phyloP scores from a whole-genome alignment of 2,888 invertebrate species.

The Galerucella nymphaeae region DNA sequence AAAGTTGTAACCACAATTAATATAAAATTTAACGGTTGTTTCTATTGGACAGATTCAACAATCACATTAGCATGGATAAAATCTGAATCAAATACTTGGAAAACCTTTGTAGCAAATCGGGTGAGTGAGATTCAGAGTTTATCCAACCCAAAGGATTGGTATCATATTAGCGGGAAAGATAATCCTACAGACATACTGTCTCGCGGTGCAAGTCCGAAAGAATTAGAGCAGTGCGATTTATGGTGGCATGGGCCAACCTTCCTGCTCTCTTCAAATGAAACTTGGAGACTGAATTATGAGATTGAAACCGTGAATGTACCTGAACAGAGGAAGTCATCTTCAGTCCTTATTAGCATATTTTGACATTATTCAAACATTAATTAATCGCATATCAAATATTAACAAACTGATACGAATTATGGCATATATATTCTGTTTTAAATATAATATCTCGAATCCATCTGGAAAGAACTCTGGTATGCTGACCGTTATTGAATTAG shows the following conservation, averaged over 20 bases:
- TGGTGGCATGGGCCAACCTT: neutral
- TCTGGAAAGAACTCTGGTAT: no score
- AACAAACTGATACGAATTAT: no score
- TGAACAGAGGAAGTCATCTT: no score
- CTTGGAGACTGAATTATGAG: no score
- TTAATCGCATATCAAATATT: no score
- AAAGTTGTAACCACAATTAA: neutral
- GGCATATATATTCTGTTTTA: no score
- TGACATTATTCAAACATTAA: no score
- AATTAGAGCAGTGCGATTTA: neutral
- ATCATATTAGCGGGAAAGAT: neutral
- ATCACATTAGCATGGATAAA: constrained; percentile 39
- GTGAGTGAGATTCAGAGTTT: neutral
- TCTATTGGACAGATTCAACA: constrained; percentile 17
- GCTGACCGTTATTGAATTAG: no score
- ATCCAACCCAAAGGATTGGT: neutral
- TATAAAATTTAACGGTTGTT: constrained; percentile 7
- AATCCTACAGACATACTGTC: neutral
- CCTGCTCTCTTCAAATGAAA: neutral
- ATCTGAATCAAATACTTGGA: constrained; percentile 29
- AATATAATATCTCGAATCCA: no score
- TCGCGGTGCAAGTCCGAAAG: neutral
- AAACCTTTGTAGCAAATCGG: neutral
- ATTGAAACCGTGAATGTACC: no score
- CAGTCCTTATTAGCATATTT: no score